phyloP scores from a whole-genome alignment of 1,140 invertebrate genomes.

The Microplitis demolitor region DNA sequence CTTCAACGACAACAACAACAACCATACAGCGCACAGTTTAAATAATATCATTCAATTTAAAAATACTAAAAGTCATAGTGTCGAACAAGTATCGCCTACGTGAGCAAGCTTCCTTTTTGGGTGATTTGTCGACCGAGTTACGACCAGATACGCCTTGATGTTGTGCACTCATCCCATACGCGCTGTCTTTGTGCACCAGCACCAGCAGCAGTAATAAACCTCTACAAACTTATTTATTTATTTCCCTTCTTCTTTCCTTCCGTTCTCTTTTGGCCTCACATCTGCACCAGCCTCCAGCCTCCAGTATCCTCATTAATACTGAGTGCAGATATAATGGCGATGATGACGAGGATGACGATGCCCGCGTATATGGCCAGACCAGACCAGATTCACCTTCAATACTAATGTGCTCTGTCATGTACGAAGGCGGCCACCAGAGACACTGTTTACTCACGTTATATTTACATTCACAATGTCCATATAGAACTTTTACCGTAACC shows the following conservation, averaged over 20 bases:
- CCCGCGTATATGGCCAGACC: background rate
- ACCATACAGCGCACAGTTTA: too few species aligned
- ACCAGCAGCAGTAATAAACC: background rate
- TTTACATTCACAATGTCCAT: background rate
- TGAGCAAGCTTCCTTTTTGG: conserved; percentile 22
- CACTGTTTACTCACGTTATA: background rate
- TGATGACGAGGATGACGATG: background rate
- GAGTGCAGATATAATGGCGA: background rate
- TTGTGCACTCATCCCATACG: background rate
- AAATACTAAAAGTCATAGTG: too few species aligned
- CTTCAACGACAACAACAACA: too few species aligned
- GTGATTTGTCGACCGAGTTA: conserved; percentile 13
- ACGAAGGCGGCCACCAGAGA: background rate
- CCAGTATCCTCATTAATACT: background rate
- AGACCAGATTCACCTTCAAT: background rate
- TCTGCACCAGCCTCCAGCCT: background rate
- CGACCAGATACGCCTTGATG: background rate
- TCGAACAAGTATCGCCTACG: background rate
- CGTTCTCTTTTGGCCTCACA: conserved; percentile 7
- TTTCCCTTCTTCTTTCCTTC: background rate
- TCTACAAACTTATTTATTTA: background rate
- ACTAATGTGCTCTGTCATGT: background rate
- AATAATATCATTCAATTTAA: background rate
- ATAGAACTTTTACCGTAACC: too few species aligned
- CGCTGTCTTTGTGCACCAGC: conserved; percentile 4